phyloP scores from a whole-genome alignment of 2,888 invertebrate species.

The Zhuqinia jingwanae region DNA sequence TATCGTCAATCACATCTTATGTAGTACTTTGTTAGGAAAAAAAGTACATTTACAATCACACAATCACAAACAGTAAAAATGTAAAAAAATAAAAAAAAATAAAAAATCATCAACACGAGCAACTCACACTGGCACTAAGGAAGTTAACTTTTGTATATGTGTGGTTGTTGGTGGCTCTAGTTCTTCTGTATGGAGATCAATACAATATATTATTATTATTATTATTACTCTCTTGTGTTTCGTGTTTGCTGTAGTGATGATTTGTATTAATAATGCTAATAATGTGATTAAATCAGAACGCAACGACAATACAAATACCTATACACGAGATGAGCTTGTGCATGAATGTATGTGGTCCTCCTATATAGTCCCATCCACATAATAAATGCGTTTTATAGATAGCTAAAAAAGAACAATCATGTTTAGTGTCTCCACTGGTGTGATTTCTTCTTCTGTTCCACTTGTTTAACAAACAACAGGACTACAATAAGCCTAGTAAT shows the following conservation, averaged over 20 bases:
- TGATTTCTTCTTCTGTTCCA: not conserved
- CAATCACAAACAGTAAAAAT: slow-evolving; percentile 10
- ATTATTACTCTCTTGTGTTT: no score
- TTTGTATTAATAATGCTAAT: slow-evolving; percentile 24
- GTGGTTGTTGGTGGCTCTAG: no score
- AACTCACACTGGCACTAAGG: slow-evolving; percentile 62
- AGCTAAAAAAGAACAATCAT: slow-evolving; percentile 10
- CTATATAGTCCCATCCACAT: not conserved
- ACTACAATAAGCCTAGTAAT: slow-evolving; percentile 41
- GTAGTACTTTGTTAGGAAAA: no score
- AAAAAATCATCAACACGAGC: slow-evolving; percentile 38
- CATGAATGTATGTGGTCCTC: slow-evolving; percentile 39
- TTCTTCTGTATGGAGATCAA: no score
- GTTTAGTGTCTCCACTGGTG: not conserved
- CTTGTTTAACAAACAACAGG: slow-evolving; percentile 15
- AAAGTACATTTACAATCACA: no score
- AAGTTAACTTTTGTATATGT: slow-evolving; percentile 45
- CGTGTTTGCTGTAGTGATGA: slow-evolving; percentile 13
- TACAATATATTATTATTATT: no score
- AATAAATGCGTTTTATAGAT: no score
- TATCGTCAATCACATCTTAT: no score
- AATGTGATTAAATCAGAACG: slow-evolving; percentile 57
- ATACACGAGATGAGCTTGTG: no score
- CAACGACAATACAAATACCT: no score
- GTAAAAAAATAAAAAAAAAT: slow-evolving; percentile 15